These are phyloP conservation scores for Ailuropoda melanoleuca DNA, from an alignment of 2,113 vertebrate genomes.

Conservation along the genomic window DNA sequence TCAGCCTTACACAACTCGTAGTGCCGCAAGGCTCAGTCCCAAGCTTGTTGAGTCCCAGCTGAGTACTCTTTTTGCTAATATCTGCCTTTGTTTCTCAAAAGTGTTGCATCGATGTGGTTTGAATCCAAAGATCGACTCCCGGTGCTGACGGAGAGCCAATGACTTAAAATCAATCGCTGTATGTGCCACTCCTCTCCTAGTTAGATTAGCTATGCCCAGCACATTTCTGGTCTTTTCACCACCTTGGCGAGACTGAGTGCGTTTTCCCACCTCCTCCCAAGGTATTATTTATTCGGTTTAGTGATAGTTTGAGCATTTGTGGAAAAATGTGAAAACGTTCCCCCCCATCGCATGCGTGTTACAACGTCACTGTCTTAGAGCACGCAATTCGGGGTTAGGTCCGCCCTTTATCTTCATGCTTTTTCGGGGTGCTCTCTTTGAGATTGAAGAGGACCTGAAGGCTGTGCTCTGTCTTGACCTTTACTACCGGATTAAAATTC, in stretches of 20 bases:
- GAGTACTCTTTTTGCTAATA: background rate
- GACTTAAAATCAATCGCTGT: background rate
- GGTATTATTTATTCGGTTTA: background rate
- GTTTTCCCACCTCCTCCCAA: background rate
- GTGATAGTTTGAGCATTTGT: conserved; percentile 64
- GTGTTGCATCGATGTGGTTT: background rate
- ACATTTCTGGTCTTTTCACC: background rate
- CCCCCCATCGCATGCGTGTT: conserved; percentile 60
- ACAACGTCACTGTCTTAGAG: conserved; percentile 63
- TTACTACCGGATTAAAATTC: conserved; percentile 87
- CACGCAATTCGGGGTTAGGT: conserved; percentile 73
- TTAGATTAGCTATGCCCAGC: background rate
- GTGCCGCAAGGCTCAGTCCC: background rate
- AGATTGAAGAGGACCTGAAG: conserved; percentile 84
- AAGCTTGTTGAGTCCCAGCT: background rate
- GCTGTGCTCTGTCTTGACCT: conserved; percentile 84
- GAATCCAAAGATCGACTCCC: background rate
- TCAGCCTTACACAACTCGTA: background rate
- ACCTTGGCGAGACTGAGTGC: background rate
- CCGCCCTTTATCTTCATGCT: conserved; percentile 74
- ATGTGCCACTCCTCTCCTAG: too few species aligned
- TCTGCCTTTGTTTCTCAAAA: background rate
- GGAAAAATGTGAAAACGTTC: conserved; percentile 67
- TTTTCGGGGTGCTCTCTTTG: conserved; percentile 69
- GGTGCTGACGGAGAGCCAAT: background rate